Evolutionary conservation across 2,113 vertebrate genomes (phyloP), one percentile per base, ranked within the genome.

Genomic region (Microcebus griseorufus): DNA sequence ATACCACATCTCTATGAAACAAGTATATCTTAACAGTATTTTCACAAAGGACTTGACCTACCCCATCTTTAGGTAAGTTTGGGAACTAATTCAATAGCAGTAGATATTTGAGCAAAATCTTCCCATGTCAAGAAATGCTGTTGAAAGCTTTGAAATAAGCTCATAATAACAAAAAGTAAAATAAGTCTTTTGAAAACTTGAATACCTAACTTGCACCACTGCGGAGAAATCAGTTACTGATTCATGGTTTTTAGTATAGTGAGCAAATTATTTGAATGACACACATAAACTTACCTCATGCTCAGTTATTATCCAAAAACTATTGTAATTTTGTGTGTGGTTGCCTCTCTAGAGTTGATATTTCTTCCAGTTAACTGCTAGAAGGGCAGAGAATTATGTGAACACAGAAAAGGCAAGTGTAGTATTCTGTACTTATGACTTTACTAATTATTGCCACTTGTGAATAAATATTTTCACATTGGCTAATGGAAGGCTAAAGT

Each of bases 401-500:
- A 88, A 70, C 13, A 75, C 1, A 75, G 53, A 78, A 81, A 34
- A 90, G 4, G 13, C 32, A 45, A 90, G 27, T 72, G 9, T 42
- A 42, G 14, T 81, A 0, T 53, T 89, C 3, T 72, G 9, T 55
- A 20, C 45, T 53, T 53, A 27, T 4, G 20, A 81, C 79, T 95
- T 93, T 73, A 42, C 62, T 96, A 95, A 93, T 95, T 76, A 95
- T 51, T 94, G 60, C 45, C 60, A 67, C 10, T 81, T 92, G 60
- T 64, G 65, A 96, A 86, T 96, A 95, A 96, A 96, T 85, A 95
- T 90, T 95, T 96, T 73, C 73, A 81, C 37, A 73, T 48, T 90
- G 65, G 34, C 5, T 82, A 97, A 96, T 83, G 55, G 95, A 93
- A 90, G 76, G 6, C 53, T 94, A 95, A 94, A 82, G 29, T 90